Base-by-base conservation (phyloP, 2,888 invertebrate species). In the Drosophila macrothrix region DNA sequence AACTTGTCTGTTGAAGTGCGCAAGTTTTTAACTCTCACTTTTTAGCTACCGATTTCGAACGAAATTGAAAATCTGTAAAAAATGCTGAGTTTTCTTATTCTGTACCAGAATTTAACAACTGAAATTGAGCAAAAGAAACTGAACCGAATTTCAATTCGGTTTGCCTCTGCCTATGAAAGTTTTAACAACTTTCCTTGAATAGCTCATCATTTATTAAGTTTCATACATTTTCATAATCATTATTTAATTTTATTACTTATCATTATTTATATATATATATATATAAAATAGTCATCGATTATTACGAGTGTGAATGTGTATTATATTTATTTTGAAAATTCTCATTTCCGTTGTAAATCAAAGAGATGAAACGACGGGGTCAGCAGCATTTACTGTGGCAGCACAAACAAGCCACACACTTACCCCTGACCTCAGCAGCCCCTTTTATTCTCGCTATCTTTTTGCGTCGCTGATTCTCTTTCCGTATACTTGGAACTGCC, bases 291-390 rank as follows among this genome's bases (percentile, higher is more conserved):
- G 1, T 22, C 56, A 61, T 65, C 56, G 54, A 69, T 63, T 65
- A 63, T 65, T 65, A 60, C 62, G 12, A 12, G 46, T 58, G 41
- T 46, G 19, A 12, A 61, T 25, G 16, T 35, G 5, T 33, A 3
- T 29, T 29, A 7, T 10, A 22, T 55, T 19, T 37, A 4, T 43
- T 58, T 19, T 3, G 7, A 10, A 33, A 35, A 35, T 49, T 37
- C 33, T 53, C 33, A 31, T 28, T 56, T 78, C 31, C 25, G 49
- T 28, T 50, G 64, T 76, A 78, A 76, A 78, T 78, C 67, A 81
- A 64, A 65, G 41, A 37, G 4, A 52, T 50, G 49, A 50, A 68
- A 53, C 7, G 35, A 53, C 7, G 35, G 41, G 77, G 72, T 77
- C 72, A 77, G 61, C 46, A 59, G 54, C 35, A 55, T 19, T 28